Evolutionary conservation across 2,113 vertebrate species (phyloP), one percentile per base, ranked within the genome.

Genomic region (Notarius quadriscutis): DNA sequence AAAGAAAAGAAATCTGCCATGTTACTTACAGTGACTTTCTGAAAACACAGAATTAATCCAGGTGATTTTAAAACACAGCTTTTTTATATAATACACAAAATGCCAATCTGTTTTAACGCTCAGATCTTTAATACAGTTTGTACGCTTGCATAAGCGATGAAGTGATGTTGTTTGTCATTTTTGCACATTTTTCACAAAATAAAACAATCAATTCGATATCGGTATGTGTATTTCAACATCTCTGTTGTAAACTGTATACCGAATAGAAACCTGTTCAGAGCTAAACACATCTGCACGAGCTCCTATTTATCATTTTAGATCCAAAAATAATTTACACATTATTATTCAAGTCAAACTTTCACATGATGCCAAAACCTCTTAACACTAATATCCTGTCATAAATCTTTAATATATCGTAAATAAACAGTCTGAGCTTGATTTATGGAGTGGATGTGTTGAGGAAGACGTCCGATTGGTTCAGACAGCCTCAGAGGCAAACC

Each of bases 401-500:
- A 22, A 55, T 48, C 48, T 41, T 69, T 41, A 72, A 22, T 30
- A 10, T 58, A 12, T 12, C 9, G 15, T 48, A 48, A 48, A 74
- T 85, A 18, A 78, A 65, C 84, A 30, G 60, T 51, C 41, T 71
- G 20, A n/a, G 34, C n/a, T 48, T 51, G 84, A 85, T 78, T 78
- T 78, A 65, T 8, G 25, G 51, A 53, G 58, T 4, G 48, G 74
- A 53, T n/a, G 11, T 65, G 53, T 41, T n/a, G 7, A 71, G 22
- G 83, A 48, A 57, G 83, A 57, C 22, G 7, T 84, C 55, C 50
- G 57, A 77, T 85, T 85, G 84, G 84, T 82, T 22, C 63, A 81
- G 85, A 71, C 65, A 72, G 51, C 57, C 30, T 34, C 22, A 4
- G 53, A 69, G 63, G 22, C 80, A 72, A 69, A 27, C 53, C 17